Evolutionary conservation across 1,140 invertebrate species (phyloP), one percentile per base, ranked within the genome.

Genomic region (Tenebrio molitor): DNA sequence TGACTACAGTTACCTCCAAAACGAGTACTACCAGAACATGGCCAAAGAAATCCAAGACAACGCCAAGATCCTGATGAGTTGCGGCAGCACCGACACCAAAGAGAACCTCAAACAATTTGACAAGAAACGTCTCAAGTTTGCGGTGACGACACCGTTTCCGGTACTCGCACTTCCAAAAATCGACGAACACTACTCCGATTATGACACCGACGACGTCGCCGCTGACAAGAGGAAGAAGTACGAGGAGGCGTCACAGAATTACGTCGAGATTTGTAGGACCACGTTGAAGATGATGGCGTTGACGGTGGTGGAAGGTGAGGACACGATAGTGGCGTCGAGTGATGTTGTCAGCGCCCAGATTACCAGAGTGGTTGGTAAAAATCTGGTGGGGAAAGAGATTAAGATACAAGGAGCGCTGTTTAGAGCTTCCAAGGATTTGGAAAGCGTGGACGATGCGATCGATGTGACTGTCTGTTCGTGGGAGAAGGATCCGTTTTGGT

Each of bases 71-170:
- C 23, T 66, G 10, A 29, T 66, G 36, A 42, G 17, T 6, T 66
- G 64, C 39, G 64, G 36, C 16, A 39, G 23, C 5, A 44, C 23
- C 12, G 42, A 66, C 23, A 25, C 64, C 2, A 41, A 66, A 44
- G 34, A 1, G 8, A 66, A 66, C 8, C 8, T 16, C 14, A 50
- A 50, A 23, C 15, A 50, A 16, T 25, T 44, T 2, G 64, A 66
- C 4, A 19, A 16, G n/a, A 65, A 16, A 19, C 36, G n/a, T n/a
- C 12, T 41, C 2, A 19, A 17, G 16, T 39, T 66, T 6, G 39
- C 23, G 6, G 21, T 66, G 5, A 66, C 39, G 14, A 66, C 64
- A 1, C 64, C 64, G 0, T 66, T 29, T 66, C 64, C 64, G 36
- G 0, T 66, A 10, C 15, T 44, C 3, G 39, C 23, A 16, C 23